These are phyloP conservation scores for Gouania willdenowi DNA, from an alignment of 2,797 vertebrate species.

Conservation along the genomic window DNA sequence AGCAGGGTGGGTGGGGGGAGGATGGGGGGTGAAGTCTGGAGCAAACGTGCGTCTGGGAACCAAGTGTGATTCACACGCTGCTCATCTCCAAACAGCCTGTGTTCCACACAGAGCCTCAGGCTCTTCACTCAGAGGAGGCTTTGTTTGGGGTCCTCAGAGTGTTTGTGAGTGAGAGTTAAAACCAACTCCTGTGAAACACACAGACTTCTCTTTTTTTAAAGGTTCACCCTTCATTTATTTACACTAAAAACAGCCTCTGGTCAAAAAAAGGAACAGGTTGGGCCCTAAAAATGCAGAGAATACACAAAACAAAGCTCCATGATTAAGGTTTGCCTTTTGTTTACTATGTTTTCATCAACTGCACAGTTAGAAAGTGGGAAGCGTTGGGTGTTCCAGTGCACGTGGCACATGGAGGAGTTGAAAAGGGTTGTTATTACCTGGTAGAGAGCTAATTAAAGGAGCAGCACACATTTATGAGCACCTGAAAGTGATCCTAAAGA, in stretches of 20 bases:
- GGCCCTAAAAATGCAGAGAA: background rate
- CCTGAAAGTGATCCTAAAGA: slow-evolving; percentile 26
- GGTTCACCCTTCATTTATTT: slow-evolving; percentile 15
- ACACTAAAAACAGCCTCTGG: background rate
- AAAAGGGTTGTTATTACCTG: slow-evolving; percentile 22
- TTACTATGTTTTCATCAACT: background rate
- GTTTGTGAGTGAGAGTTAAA: slow-evolving; percentile 25
- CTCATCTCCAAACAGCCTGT: slow-evolving; percentile 46
- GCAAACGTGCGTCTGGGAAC: slow-evolving; percentile 57
- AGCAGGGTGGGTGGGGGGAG: slow-evolving; percentile 30
- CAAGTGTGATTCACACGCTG: slow-evolving; percentile 65
- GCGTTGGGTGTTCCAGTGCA: slow-evolving; percentile 2
- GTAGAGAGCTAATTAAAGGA: slow-evolving; percentile 18
- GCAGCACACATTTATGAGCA: background rate
- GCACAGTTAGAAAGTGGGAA: slow-evolving; percentile 2
- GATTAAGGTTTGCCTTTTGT: background rate
- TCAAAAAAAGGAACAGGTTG: slow-evolving; percentile 6
- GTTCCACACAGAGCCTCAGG: slow-evolving; percentile 43
- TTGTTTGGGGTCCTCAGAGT: slow-evolving; percentile 43
- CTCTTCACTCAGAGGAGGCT: slow-evolving; percentile 46
- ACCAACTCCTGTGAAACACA: slow-evolving; percentile 35
- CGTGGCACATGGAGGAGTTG: slow-evolving; percentile 14
- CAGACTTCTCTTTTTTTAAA: slow-evolving; percentile 17
- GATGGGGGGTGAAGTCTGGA: slow-evolving; percentile 44
- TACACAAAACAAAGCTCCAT: background rate